phyloP scores from a whole-genome alignment of 2,888 invertebrate genomes.

The Bugulina stolonifera region DNA sequence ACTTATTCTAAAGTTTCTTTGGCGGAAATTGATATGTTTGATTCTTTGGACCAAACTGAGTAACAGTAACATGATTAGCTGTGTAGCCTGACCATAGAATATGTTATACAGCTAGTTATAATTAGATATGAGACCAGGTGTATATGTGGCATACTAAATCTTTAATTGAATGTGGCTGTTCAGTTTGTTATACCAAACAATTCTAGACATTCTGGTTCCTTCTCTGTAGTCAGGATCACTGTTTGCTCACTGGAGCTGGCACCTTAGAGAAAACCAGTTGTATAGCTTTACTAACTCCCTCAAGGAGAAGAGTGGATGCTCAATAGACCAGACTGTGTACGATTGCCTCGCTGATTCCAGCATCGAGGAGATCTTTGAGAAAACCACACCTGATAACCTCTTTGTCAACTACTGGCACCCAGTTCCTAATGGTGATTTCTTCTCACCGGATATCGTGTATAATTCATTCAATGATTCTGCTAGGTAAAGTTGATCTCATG shows the following conservation, averaged over 20 bases:
- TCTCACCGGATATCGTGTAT: not conserved
- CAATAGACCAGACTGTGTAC: not conserved
- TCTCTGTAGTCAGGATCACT: constrained; percentile 11
- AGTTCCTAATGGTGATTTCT: constrained; percentile 6
- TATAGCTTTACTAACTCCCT: not conserved
- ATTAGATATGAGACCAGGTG: no score
- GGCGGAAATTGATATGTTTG: no score
- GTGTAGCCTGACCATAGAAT: no score
- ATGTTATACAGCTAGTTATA: not conserved
- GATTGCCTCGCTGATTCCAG: not conserved
- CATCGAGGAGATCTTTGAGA: not conserved
- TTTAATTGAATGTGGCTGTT: no score
- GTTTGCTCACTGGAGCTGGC: constrained; percentile 6
- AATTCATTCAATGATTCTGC: not conserved
- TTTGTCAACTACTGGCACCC: not conserved
- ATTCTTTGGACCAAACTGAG: no score
- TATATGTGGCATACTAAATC: no score
- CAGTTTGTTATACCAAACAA: no score
- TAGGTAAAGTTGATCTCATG: no score
- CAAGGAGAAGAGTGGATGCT: not conserved
- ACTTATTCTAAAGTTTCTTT: no score
- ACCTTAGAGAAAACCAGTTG: not conserved
- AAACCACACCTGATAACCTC: not conserved
- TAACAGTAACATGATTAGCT: not conserved
- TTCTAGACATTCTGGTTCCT: no score